A percentile compares a stretch with the other conserved stretches of the same genome.
Conservation (phyloP, 2,113 vertebrate genomes). For the Callaeas wilsoni region DNA sequence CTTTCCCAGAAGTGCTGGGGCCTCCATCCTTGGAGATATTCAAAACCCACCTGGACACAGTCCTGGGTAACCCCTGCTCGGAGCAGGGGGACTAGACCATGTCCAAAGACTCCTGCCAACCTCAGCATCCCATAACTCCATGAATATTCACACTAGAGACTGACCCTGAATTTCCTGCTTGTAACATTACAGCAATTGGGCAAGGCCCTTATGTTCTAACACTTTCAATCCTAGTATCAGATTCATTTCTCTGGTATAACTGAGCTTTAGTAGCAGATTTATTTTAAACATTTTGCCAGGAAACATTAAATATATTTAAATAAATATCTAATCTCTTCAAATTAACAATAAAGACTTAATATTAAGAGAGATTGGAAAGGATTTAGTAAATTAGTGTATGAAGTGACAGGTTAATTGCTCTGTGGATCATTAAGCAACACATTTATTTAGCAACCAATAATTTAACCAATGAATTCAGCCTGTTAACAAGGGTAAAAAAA, state of each 20-base stretch:
- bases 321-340: neutral
- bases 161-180: neutral
- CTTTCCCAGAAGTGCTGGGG: neutral
- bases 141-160: neutral
- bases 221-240: neutral
- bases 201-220: neutral
- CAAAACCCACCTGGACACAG: neutral
- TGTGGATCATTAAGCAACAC: neutral
- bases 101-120: neutral
- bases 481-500: neutral
- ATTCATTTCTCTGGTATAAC: neutral
- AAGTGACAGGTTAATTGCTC: constrained; percentile 31
- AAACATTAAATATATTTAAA: neutral
- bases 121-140: neutral
- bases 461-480: constrained; percentile 1
- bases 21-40: neutral
- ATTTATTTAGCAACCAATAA: constrained; percentile 33
- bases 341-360: neutral
- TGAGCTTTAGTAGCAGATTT: neutral
- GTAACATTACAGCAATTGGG: neutral
- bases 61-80: neutral
- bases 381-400: neutral
- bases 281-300: neutral
- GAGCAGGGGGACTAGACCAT: neutral
- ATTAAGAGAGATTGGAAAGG: neutral